Evolutionary conservation across 2,113 vertebrate genomes (phyloP).

Genomic region (Glaucomys volans): DNA sequence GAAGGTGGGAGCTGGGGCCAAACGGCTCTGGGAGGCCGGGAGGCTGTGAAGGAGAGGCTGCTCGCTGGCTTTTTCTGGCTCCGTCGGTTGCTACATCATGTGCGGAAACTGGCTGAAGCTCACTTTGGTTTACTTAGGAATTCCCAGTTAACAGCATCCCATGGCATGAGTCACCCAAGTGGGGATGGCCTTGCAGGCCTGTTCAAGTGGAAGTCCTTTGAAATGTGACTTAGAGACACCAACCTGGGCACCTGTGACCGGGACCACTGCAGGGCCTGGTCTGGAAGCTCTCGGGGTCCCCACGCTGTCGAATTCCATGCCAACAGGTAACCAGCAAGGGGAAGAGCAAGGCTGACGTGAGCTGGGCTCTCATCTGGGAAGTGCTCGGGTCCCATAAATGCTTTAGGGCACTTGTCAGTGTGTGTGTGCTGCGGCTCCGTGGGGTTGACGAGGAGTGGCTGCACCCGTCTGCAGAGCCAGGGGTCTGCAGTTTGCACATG

Average conservation of each 20-base stretch:
- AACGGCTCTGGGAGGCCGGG: background rate
- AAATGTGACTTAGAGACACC: background rate
- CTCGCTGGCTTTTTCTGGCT: constrained; percentile 34
- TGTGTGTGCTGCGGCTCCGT: background rate
- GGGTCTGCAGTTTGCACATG: background rate
- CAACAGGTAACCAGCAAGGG: rapidly evolving
- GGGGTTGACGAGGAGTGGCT: background rate
- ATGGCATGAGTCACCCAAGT: background rate
- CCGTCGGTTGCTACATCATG: background rate
- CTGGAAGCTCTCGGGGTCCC: background rate
- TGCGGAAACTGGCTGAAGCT: background rate
- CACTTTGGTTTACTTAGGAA: constrained; percentile 52
- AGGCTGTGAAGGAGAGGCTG: background rate
- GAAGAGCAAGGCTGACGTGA: background rate
- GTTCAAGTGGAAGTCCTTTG: background rate
- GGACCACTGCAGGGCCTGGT: background rate
- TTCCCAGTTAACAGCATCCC: constrained; percentile 35
- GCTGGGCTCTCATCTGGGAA: background rate
- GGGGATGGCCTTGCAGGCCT: background rate
- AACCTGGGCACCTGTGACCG: too few species aligned
- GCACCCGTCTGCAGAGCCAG: background rate
- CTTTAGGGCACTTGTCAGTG: background rate
- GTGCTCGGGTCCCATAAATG: background rate
- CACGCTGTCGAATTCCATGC: background rate
- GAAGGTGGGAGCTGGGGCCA: background rate